Evolutionary conservation across 2,113 vertebrate genomes (phyloP), one percentile per base, ranked within the genome.

Genomic region (Bucco capensis): DNA sequence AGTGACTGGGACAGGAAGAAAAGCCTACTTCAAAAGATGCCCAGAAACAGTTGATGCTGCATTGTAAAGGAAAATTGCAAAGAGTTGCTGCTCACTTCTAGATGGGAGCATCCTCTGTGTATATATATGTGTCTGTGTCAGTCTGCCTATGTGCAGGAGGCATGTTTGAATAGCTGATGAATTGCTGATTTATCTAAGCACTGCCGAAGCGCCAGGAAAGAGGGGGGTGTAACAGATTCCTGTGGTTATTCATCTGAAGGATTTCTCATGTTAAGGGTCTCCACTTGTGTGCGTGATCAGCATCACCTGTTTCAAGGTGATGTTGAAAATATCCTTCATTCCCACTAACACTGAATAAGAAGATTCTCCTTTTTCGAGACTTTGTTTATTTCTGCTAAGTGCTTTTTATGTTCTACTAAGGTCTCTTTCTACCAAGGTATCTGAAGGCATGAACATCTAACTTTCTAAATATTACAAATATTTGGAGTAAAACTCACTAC

Each of bases 51-150:
- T 58, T 81, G 42, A 33, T 2, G 4, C 13, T 9, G 8, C 22
- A 22, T 27, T 71, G 23, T 13, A 27, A 21, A 3, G 23, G 35
- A 67, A 64, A 74, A 57, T 4, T 40, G 18, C 46, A 54, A 89
- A 37, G 8, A n/a, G 14, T 5, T 75, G 49, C 23, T 38, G 40
- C 33, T 40, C 12, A 12, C 19, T 70, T 35, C 42, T 25, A 3
- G 37, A 6, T 33, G 53, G 72, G 40, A n/a, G n/a, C 57, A 66
- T 35, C 27, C 15, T 49, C 10, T 1, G 1, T 5, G 17, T n/a
- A 21, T 19, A 2, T 21, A 8, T 3, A 2, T 61, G 5, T 27
- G 24, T 13, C 17, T 23, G 3, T 40, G 24, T 46, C 3, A 5
- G 30, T 33, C 19, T 58, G 53, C 19, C 38, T 28, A 5, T 8